Base-by-base conservation (phyloP, 1,140 invertebrate species). In the Magallana ariakensis region DNA sequence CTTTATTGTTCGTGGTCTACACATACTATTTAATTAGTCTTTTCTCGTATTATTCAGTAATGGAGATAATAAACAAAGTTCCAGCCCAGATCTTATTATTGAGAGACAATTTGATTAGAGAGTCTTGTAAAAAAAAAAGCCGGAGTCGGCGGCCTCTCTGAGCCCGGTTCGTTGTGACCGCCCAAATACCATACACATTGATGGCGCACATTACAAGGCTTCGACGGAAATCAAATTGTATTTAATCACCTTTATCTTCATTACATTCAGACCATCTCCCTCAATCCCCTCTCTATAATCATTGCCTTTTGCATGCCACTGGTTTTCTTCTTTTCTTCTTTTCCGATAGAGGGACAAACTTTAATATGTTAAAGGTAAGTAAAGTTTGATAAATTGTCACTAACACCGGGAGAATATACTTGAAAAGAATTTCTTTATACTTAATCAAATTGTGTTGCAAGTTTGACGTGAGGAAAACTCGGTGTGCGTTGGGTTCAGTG, bases 211-310 rank as follows among this genome's bases (percentile, higher is more conserved):
- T 33, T 75, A 26, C 66, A 26, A 26, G 66, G 22, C 33, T 75
- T 75, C 66, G 22, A 26, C 66, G 66, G 66, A 75, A 75, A 75
- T 75, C 66, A 75, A 75, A 75, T 75, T 75, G 66, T 75, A 33
- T 75, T 75, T 75, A 75, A 75, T 75, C 66, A 75, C 66, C 66
- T 75, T 75, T 26, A 75, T 75, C 66, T 75, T 75, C 66, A 75
- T 75, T 75, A 75, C 66, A 75, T 26, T 75, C 9, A 75, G 33
- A 11, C 66, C 22, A 75, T 75, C 19, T 70, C 66, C 26, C 33
- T 26, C 66, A 75, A 13, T 75, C 10, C 22, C 66, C 26, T 33
- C 66, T 13, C 66, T 46, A 26, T 75, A 75, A 75, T 75, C 15
- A 75, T 75, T 75, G 33, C 66, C 26, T 75, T 75, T 75, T 75